Base-by-base conservation (phyloP, 2,113 vertebrate genomes). In the Paracanthobrama guichenoti region DNA sequence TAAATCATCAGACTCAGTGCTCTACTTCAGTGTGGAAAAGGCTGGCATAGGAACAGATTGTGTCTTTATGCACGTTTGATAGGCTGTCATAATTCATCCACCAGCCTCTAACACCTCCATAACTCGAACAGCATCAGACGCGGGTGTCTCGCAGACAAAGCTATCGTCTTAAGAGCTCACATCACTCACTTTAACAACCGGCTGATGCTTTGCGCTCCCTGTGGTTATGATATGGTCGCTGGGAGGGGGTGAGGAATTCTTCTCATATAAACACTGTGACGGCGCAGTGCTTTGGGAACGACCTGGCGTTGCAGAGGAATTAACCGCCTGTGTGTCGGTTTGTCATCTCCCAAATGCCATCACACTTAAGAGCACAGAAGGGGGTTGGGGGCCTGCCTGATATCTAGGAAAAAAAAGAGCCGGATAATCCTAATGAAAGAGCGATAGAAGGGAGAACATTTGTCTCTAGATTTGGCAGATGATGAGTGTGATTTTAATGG, bases 261-360 rank as follows among this genome's bases (percentile, higher is more conserved):
- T 64, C 67, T 85, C 46, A 35, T 81, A 71, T 55, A 71, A 81
- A 81, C 64, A 71, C 64, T 55, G 46, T 71, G 48, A 71, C 28
- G 28, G 46, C 46, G 22, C 20, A 28, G 48, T 13, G 28, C 79
- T 71, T 48, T 71, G 79, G 79, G 64, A 81, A 39, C 24, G 42
- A 60, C 72, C 77, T 75, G 66, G 35, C 53, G 67, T 71, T 55
- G 79, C 66, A 46, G 67, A 69, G 66, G 60, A 86, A 79, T 83
- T 86, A 86, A 86, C 74, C 42, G 71, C 46, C 22, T 46, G 39
- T 48, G 71, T 35, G 57, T 48, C 72, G 10, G 79, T 81, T 73
- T 81, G 79, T 86, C 48, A 86, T 86, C 69, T 86, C 84, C 71
- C 79, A 86, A 86, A 86, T 86, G 84, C 73, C 84, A 86, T 82